Percentiles rank a stretch among this genome's conserved stretches.
Conservation (phyloP, 2,113 vertebrate genomes). For the Montifringilla adamsi region DNA sequence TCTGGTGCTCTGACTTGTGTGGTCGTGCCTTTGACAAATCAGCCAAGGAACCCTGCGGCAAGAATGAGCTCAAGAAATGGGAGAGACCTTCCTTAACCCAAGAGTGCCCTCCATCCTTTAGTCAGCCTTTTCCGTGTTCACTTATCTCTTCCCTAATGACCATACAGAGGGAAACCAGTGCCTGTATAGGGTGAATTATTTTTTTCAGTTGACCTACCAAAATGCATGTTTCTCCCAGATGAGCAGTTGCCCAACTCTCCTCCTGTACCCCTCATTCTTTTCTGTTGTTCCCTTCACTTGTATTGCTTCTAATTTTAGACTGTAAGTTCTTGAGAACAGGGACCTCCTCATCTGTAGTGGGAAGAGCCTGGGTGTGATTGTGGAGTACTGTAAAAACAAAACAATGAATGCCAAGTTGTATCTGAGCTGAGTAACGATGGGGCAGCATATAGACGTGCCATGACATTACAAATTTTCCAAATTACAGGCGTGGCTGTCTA, state of each 20-base stretch:
- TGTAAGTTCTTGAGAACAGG: constrained; percentile 58
- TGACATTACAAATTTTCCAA: neutral
- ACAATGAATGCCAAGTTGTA: neutral
- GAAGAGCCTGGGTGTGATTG: neutral
- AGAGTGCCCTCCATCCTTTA: neutral
- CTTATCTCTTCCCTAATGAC: neutral
- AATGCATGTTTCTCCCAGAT: neutral
- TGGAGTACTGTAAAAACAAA: neutral
- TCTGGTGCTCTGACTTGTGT: constrained; percentile 38
- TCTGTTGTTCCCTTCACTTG: neutral
- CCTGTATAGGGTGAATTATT: neutral
- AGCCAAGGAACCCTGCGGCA: constrained; percentile 4
- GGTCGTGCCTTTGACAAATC: constrained; percentile 17
- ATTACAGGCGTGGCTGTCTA: neutral
- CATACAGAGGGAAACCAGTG: neutral
- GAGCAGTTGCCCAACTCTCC: neutral
- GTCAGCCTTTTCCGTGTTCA: neutral
- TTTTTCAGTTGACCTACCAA: neutral
- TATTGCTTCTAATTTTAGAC: constrained; percentile 13
- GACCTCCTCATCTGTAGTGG: neutral
- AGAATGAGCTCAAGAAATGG: constrained; percentile 29
- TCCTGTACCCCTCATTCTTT: neutral
- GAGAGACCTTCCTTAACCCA: neutral
- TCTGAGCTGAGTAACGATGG: neutral
- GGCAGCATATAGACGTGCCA: neutral